Percentiles rank a stretch among this genome's conserved stretches.
Conservation (phyloP, 2,888 invertebrate species). For the Fragum fragum region DNA sequence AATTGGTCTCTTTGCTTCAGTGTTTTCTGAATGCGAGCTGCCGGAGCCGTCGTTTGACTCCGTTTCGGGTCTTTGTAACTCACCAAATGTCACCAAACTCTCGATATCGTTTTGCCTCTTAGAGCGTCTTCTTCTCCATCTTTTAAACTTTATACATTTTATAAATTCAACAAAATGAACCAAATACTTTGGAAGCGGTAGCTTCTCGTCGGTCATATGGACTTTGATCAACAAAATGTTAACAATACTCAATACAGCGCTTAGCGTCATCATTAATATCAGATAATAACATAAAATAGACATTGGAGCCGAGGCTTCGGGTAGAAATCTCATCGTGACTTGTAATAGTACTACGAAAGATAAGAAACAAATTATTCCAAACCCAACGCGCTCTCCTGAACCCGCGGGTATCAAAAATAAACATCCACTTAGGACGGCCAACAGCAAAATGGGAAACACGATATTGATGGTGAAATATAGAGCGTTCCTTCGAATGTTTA, state of each 20-base stretch:
- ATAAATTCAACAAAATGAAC: slow-evolving; percentile 53
- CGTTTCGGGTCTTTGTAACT: background rate
- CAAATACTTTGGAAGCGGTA: slow-evolving; percentile 41
- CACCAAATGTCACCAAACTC: background rate
- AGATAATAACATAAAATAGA: slow-evolving; percentile 64
- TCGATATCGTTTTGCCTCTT: background rate
- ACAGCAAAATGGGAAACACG: slow-evolving; percentile 57
- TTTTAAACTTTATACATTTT: slow-evolving; percentile 48
- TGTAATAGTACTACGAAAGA: slow-evolving; percentile 64
- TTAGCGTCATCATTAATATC: slow-evolving; percentile 62
- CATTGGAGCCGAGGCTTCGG: slow-evolving; percentile 65
- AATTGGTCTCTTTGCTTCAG: background rate
- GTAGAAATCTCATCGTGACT: slow-evolving; percentile 58
- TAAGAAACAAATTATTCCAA: slow-evolving; percentile 62
- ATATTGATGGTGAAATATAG: slow-evolving; percentile 60
- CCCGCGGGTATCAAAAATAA: slow-evolving; percentile 60
- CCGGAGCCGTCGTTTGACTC: background rate
- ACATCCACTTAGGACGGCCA: slow-evolving; percentile 57
- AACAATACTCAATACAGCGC: slow-evolving; percentile 46
- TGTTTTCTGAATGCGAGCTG: background rate
- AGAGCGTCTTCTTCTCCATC: slow-evolving; percentile 1
- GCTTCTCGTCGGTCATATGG: slow-evolving; percentile 24
- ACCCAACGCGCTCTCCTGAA: slow-evolving; percentile 62
- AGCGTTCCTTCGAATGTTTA: slow-evolving; percentile 41
- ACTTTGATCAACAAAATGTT: slow-evolving; percentile 52